A percentile compares a stretch with the other conserved stretches of the same genome.
These are phyloP conservation scores for Machaerirhynchus nigripectus DNA, from an alignment of 2,113 vertebrate species.

Conservation along the genomic window DNA sequence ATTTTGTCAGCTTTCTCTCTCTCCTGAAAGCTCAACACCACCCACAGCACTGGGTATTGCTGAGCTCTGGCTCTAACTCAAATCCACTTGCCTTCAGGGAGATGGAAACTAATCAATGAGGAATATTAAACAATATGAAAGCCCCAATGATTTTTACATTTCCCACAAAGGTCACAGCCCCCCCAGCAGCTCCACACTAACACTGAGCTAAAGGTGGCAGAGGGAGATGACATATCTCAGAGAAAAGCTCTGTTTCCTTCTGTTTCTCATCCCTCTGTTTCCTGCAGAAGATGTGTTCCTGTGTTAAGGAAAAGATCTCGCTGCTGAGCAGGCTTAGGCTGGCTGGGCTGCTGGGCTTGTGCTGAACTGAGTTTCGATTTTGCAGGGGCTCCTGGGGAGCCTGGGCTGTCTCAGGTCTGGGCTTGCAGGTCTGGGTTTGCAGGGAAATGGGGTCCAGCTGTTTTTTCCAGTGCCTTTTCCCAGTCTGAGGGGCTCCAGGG, in stretches of 20 bases:
- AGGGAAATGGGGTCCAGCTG: fast-evolving
- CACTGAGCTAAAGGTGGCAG: background rate
- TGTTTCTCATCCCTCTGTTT: background rate
- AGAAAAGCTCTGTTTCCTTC: too few relatives aligned
- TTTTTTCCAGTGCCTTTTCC: background rate
- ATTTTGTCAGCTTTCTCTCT: constrained; percentile 26
- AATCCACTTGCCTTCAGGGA: constrained; percentile 59
- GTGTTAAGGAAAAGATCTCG: background rate
- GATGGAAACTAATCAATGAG: constrained; percentile 67
- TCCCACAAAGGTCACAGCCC: constrained; percentile 51
- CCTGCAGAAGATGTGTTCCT: background rate
- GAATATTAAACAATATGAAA: constrained; percentile 64
- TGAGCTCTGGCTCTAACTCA: constrained; percentile 59
- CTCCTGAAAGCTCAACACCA: constrained; percentile 25
- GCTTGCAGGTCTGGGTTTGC: background rate
- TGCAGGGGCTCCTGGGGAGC: background rate
- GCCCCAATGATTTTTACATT: constrained; percentile 43
- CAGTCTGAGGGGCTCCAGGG: background rate
- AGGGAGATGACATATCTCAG: background rate
- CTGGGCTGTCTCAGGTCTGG: background rate
- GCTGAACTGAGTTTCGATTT: background rate
- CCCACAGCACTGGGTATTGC: constrained; percentile 31
- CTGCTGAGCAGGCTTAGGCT: background rate
- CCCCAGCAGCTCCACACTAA: background rate
- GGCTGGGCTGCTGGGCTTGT: background rate